Conservation (phyloP, 2,888 invertebrate species). For the Eupithecia insigniata region DNA sequence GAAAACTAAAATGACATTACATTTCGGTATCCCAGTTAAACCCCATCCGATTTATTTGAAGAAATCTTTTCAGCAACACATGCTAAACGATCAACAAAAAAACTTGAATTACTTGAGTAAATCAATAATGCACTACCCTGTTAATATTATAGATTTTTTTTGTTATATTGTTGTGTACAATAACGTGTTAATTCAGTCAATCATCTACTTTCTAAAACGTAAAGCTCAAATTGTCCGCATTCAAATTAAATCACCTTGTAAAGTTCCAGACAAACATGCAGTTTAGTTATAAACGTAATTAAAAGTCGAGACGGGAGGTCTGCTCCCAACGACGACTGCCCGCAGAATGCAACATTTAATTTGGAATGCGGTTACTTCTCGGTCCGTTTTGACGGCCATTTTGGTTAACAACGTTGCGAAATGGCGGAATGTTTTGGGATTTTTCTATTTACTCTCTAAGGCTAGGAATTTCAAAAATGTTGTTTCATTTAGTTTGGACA, state of each 20-base stretch:
- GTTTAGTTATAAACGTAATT: conserved; percentile 71
- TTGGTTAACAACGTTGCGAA: conserved; percentile 35
- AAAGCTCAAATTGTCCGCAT: not conserved
- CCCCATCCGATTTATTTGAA: no score
- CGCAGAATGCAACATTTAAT: conserved; percentile 66
- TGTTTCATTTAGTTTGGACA: conserved; percentile 1
- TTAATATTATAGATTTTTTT: not conserved
- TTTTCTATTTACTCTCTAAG: conserved; percentile 15
- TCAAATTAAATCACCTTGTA: not conserved
- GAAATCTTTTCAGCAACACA: no score
- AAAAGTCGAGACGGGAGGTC: conserved; percentile 53
- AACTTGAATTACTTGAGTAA: not conserved
- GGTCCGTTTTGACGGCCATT: conserved; percentile 55
- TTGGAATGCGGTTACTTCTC: conserved; percentile 61
- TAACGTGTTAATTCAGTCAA: not conserved
- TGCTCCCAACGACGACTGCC: conserved; percentile 49
- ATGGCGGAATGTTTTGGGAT: conserved; percentile 16
- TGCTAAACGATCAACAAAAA: not conserved
- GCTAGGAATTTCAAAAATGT: conserved; percentile 7
- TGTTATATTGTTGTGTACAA: not conserved
- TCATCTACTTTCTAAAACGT: not conserved
- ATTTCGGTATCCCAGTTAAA: not conserved
- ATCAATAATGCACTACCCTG: not conserved
- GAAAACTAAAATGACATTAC: not conserved
- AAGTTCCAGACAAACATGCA: conserved; percentile 41